Conservation (phyloP, 1,140 invertebrate species). For the Tetramorium parvispinum region DNA sequence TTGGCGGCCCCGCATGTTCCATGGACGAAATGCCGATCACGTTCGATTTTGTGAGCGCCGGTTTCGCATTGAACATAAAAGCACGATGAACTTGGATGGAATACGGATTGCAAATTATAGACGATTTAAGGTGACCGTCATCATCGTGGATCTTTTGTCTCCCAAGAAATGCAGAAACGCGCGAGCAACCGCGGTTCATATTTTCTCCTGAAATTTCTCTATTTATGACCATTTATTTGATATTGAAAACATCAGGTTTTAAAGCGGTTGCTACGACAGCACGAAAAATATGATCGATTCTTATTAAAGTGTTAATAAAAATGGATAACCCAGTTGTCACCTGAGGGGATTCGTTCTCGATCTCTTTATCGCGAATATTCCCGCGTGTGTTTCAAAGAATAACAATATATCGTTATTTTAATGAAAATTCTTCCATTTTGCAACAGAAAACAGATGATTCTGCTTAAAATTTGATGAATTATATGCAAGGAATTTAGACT, state of each 20-base stretch:
- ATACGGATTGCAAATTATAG: background rate
- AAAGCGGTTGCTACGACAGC: background rate
- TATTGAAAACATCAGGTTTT: background rate
- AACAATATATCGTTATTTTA: conserved; percentile 1
- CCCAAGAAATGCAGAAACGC: background rate
- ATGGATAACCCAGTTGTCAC: conserved; percentile 7
- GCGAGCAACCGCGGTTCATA: background rate
- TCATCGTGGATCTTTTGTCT: background rate
- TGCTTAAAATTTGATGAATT: background rate
- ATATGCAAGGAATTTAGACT: background rate
- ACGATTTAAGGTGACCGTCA: background rate
- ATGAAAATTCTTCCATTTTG: conserved; percentile 13
- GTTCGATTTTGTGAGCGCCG: conserved; percentile 2
- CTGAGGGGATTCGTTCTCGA: conserved; percentile 2
- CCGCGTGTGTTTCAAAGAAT: background rate
- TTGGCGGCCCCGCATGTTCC: background rate
- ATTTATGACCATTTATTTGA: background rate
- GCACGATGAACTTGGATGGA: background rate
- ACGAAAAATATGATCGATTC: background rate
- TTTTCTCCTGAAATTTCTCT: background rate
- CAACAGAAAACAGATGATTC: background rate
- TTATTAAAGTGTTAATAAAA: conserved; percentile 29
- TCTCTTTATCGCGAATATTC: background rate
- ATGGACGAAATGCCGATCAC: conserved; percentile 17
- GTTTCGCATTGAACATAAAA: conserved; percentile 44